These are phyloP conservation scores for Hirtodrosophila trivittata DNA, from an alignment of 2,888 invertebrate species.

Conservation along the genomic window DNA sequence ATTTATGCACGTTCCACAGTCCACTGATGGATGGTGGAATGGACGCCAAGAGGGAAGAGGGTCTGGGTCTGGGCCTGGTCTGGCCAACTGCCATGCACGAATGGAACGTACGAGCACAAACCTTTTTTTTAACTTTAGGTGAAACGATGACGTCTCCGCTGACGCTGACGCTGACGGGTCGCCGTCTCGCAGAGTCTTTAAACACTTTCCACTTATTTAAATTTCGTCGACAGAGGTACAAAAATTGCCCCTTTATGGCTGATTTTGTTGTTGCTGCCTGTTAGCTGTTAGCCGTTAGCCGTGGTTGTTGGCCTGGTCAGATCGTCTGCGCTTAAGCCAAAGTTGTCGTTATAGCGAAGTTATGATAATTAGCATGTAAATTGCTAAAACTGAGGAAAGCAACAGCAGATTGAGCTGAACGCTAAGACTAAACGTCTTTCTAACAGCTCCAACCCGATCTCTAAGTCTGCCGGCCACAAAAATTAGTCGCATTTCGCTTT, in stretches of 20 bases:
- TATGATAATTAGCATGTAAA: slow-evolving; percentile 78
- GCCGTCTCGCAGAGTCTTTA: slow-evolving; percentile 23
- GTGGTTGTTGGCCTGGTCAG: slow-evolving; percentile 40
- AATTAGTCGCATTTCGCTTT: slow-evolving; percentile 61
- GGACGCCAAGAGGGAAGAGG: slow-evolving; percentile 19
- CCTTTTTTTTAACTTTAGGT: slow-evolving; percentile 14
- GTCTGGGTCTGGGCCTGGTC: slow-evolving; percentile 27
- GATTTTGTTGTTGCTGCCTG: slow-evolving; percentile 21
- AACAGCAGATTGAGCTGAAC: slow-evolving; percentile 22
- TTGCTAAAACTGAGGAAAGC: slow-evolving; percentile 62
- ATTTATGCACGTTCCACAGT: slow-evolving; percentile 39
- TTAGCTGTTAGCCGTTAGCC: slow-evolving; percentile 1
- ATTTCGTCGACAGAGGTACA: slow-evolving; percentile 66
- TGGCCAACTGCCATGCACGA: slow-evolving; percentile 27
- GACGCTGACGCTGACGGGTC: slow-evolving; percentile 9
- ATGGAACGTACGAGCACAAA: slow-evolving; percentile 17
- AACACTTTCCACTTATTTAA: slow-evolving; percentile 79
- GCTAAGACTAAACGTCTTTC: slow-evolving; percentile 39
- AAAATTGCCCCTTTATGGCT: slow-evolving; percentile 47
- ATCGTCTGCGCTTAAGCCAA: slow-evolving; percentile 26
- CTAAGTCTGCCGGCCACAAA: slow-evolving; percentile 44
- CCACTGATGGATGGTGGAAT: slow-evolving; percentile 17
- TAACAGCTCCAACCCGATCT: slow-evolving; percentile 44
- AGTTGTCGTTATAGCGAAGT: slow-evolving; percentile 54
- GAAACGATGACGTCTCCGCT: slow-evolving; percentile 32